Conservation (phyloP, 2,888 invertebrate genomes). For the Meganola albula region DNA sequence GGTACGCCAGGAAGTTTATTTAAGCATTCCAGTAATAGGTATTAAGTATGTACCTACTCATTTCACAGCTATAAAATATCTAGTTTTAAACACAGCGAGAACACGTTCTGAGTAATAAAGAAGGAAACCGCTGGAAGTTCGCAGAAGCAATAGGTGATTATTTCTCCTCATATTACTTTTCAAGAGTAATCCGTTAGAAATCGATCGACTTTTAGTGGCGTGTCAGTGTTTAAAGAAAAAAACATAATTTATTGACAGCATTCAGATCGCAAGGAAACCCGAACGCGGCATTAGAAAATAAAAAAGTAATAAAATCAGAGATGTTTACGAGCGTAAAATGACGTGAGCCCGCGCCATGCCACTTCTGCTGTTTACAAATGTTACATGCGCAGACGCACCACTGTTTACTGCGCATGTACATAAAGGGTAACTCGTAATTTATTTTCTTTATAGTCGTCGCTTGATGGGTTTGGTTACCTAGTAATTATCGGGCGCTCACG, state of each 20-base stretch:
- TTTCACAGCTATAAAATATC: slow-evolving; percentile 30
- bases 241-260: slow-evolving; percentile 75
- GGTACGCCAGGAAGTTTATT: too few relatives aligned
- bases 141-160: slow-evolving; percentile 67
- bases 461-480: slow-evolving; percentile 61
- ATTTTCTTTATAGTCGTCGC: slow-evolving; percentile 62
- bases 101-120: slow-evolving; percentile 68
- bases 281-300: slow-evolving; percentile 73
- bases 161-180: slow-evolving; percentile 67
- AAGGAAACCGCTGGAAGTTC: slow-evolving; percentile 69
- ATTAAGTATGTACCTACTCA: slow-evolving; percentile 6
- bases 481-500: slow-evolving; percentile 68
- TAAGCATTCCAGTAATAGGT: too few relatives aligned
- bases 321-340: slow-evolving; percentile 76
- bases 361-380: slow-evolving; percentile 56
- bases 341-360: slow-evolving; percentile 61
- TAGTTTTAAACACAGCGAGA: slow-evolving; percentile 44
- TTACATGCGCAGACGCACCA: slow-evolving; percentile 42
- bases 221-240: slow-evolving; percentile 74
- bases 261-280: slow-evolving; percentile 72
- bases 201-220: slow-evolving; percentile 75
- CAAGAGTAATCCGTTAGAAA: slow-evolving; percentile 75
- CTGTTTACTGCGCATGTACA: slow-evolving; percentile 38
- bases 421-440: slow-evolving; percentile 61
- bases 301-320: slow-evolving; percentile 74